A percentile compares a stretch with the other conserved stretches of the same genome.
Evolutionary conservation across 2,113 vertebrate genomes (phyloP).

Genomic region (Echinops telfairi): DNA sequence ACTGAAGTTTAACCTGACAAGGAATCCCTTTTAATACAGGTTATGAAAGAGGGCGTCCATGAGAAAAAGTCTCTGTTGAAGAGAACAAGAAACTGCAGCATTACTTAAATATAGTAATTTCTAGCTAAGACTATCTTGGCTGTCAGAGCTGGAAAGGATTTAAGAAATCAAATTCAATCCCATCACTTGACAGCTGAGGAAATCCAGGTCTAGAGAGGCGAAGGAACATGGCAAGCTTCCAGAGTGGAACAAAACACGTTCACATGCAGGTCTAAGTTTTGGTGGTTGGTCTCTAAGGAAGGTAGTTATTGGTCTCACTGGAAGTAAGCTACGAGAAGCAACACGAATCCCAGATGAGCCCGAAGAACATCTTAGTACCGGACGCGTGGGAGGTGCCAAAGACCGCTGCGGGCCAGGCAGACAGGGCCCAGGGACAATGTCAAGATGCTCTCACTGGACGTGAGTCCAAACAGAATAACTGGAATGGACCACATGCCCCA

Average conservation of each 20-base stretch:
- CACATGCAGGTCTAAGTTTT: constrained; percentile 14
- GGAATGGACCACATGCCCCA: neutral
- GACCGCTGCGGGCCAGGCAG: neutral
- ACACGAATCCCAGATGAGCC: neutral
- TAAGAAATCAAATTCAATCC: neutral
- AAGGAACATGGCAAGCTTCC: constrained; percentile 35
- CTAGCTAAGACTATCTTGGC: constrained; percentile 45
- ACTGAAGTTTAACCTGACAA: neutral
- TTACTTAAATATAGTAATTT: constrained; percentile 2
- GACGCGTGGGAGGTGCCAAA: constrained; percentile 19
- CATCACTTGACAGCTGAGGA: neutral
- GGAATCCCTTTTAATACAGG: neutral
- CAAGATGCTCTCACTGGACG: neutral
- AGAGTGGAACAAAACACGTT: neutral
- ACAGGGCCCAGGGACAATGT: neutral
- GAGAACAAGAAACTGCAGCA: constrained; percentile 13
- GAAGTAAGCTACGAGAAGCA: constrained; percentile 26
- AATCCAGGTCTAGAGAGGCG: neutral
- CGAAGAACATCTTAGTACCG: neutral
- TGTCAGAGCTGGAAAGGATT: constrained; percentile 32
- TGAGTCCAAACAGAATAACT: neutral
- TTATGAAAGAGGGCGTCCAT: constrained; percentile 15
- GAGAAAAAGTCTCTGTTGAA: constrained; percentile 19
- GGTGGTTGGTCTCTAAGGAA: constrained; percentile 31
- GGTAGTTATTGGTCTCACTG: constrained; percentile 35